Evolutionary conservation across 2,797 vertebrate species (phyloP), one percentile per base, ranked within the genome.

Genomic region (Petrocephalus sullivani): DNA sequence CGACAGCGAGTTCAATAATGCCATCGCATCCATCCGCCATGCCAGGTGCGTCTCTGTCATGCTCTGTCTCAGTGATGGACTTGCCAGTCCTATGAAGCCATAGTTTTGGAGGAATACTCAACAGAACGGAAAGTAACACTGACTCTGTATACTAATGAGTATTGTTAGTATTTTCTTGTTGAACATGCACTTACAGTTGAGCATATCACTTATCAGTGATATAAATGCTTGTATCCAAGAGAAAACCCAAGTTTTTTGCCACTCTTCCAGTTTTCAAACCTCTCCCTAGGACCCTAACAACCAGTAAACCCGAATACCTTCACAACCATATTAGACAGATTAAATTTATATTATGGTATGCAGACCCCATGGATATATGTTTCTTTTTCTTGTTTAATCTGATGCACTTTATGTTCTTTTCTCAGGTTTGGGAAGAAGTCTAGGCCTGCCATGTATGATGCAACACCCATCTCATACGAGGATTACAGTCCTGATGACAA

Each of bases 401-500:
- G 23, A 53, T 49, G 10, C 53, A 28, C 41, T 54, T 88, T 46
- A 7, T 85, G 19, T 58, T 89, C 89, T 90, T 86, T 89, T 91
- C 91, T 90, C 91, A 99, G 98, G 94, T 99, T 99, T 95, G 98
- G 98, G 88, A 99, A 99, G 97, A 99, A 99, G 94, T 95, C 98
- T 61, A 95, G 98, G 85, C 98, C 98, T 49, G 97, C 97, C 0
- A 99, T 99, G 98, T 99, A 99, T 0, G 98, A 99, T 0, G 98
- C 98, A 90, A 98, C 97, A 33, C 98, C 98, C 67, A 98, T 99
- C 88, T 95, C 97, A 91, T 99, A 99, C 6, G 98, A 99, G 94
- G 98, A 99, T 93, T 99, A 98, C 95, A 99, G 98, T 92, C 97
- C 98, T 0, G 98, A 99, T 61, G 98, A 99, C 95, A 99, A 99